Evolutionary conservation across 2,888 invertebrate genomes (phyloP), one percentile per base, ranked within the genome.

Genomic region (Pammene aurita): DNA sequence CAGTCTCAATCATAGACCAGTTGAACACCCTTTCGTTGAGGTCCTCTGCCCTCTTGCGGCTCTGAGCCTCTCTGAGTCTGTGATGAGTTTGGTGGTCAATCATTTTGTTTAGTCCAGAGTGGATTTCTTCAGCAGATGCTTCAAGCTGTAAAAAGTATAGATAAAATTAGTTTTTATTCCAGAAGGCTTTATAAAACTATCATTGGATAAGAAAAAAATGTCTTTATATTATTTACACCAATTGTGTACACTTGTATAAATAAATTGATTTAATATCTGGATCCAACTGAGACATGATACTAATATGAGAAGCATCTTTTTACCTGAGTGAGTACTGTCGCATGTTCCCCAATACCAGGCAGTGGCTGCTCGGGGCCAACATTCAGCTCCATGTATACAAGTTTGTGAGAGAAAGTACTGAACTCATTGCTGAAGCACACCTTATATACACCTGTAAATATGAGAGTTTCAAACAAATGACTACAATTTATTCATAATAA

Each of bases 391-490:
- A 99, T 97, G 88, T 99, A 99, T 34, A 99, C 98, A 74, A 99
- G 94, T 90, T 99, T 99, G 85, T 99, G 99, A 7, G 98, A 98
- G 89, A 99, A 99, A 66, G 99, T 99, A 58, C 99, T 99, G 87
- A 99, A 99, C 88, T 99, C 98, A 92, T 99, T 99, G 86, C 98
- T 98, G 89, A 99, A 99, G 90, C 99, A 99, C 11, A 96, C 96
- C 73, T 95, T 95, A 83, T 97, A 98, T 0, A 96, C 93, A 72
- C 98, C 98, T 78, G 94, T 79, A 76, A 88, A n/a, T n/a, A 13
- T 26, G 26, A 26, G 18, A 11, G 11, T 13, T 26, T 13, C 18
- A 11, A 7, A 16, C 9, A 14, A 16, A 48, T 4, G 2, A 2
- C n/a, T 48, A 7, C 6, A 16, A n/a, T n/a, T n/a, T n/a, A n/a